phyloP scores from a whole-genome alignment of 2,113 vertebrate species.

The Okapia johnstoni region DNA sequence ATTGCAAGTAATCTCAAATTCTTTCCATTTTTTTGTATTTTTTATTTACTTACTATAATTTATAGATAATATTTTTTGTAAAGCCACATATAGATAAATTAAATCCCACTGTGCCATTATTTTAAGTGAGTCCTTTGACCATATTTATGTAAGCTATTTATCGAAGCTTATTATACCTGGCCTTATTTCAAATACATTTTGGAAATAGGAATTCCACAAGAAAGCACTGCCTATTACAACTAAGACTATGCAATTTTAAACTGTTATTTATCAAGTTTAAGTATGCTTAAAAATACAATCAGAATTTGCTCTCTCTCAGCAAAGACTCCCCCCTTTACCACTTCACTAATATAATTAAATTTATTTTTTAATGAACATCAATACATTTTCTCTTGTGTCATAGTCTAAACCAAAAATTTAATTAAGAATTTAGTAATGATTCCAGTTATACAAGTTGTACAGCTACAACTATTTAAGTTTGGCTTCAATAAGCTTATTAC shows the following conservation, averaged over 20 bases:
- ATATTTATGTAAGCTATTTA: not conserved
- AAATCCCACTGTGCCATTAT: not conserved
- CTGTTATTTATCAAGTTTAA: not conserved
- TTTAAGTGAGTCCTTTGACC: not conserved
- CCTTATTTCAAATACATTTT: not conserved
- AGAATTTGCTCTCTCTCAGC: not conserved
- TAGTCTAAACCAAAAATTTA: not conserved
- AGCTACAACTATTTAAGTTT: not conserved
- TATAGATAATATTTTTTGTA: not conserved
- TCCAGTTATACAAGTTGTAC: not conserved
- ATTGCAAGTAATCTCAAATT: not conserved
- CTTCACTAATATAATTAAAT: not conserved
- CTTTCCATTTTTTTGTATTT: not conserved
- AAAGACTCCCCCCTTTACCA: not conserved
- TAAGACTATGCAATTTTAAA: not conserved
- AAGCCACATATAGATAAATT: not conserved
- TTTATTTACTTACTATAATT: not conserved
- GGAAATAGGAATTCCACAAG: not conserved
- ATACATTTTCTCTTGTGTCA: not conserved
- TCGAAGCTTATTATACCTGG: not conserved
- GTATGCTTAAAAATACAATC: not conserved
- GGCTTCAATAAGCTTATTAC: not conserved
- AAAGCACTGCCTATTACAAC: not conserved
- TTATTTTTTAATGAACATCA: not conserved
- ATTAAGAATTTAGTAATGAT: not conserved